phyloP scores from a whole-genome alignment of 2,797 vertebrate species.

The Agapornis canus region DNA sequence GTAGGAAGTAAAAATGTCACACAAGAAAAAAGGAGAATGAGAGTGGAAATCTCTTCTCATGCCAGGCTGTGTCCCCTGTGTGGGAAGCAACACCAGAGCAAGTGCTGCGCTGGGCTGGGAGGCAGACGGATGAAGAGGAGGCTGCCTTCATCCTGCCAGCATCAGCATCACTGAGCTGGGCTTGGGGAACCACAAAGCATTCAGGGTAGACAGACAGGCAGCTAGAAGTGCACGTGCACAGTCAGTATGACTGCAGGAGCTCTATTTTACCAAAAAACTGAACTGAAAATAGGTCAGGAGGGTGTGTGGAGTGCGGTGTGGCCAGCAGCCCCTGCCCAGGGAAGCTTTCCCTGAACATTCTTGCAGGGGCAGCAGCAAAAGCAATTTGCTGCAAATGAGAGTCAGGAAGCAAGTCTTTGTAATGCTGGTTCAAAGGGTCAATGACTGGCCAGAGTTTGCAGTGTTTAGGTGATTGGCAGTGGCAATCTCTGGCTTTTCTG shows the following conservation, averaged over 20 bases:
- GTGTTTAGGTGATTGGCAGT: not conserved
- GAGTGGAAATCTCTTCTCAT: not conserved
- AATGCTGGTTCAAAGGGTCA: not conserved
- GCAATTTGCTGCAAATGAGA: not conserved
- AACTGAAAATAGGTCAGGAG: not conserved
- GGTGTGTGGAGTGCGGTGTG: rapidly evolving
- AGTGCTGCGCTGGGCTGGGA: not conserved
- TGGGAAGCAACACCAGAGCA: not conserved
- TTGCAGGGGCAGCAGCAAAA: not conserved
- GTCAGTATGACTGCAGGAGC: not conserved
- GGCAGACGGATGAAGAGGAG: not conserved
- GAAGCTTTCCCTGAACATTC: not conserved
- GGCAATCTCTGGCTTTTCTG: constrained; percentile 8
- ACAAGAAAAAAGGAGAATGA: not conserved
- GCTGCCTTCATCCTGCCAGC: not conserved
- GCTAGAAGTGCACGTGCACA: not conserved
- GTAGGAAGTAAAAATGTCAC: constrained; percentile 37
- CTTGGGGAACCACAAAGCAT: not conserved
- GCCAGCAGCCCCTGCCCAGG: not conserved
- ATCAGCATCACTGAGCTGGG: not conserved
- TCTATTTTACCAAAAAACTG: not conserved
- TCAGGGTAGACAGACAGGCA: not conserved
- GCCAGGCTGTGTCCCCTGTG: rapidly evolving
- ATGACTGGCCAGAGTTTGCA: not conserved
- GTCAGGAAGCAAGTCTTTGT: not conserved